Percentiles rank a stretch among this genome's conserved stretches.
Evolutionary conservation across 1,140 invertebrate species (phyloP).

Genomic region (Hyles euphorbiae): DNA sequence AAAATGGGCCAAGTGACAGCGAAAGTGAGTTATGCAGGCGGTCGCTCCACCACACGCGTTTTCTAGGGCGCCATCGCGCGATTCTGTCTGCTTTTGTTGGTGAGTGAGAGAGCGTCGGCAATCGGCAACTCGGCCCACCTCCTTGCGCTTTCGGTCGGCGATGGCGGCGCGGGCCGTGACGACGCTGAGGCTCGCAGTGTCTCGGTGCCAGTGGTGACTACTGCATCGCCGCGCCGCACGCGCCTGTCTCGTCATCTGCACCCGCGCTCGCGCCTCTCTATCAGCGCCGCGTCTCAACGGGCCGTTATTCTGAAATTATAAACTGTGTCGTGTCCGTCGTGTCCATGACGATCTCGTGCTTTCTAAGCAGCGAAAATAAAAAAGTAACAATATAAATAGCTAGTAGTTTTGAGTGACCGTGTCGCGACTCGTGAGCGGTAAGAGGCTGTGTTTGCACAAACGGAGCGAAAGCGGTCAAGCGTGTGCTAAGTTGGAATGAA

Average conservation of each 20-base stretch:
- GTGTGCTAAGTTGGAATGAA: conserved; percentile 37
- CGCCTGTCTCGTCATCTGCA: conserved; percentile 9
- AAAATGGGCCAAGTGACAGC: conserved; percentile 38
- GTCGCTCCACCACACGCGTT: conserved; percentile 22
- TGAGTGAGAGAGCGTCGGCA: conserved; percentile 18
- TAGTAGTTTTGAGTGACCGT: conserved; percentile 16
- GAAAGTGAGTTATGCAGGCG: conserved; percentile 48
- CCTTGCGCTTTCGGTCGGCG: conserved; percentile 6
- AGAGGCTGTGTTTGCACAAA: conserved; percentile 49
- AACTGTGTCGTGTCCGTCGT: neutral
- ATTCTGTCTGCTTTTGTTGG: conserved; percentile 24
- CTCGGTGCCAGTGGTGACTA: conserved; percentile 27
- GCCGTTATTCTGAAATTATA: conserved; percentile 2
- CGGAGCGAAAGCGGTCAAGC: conserved; percentile 62
- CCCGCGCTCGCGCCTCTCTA: conserved; percentile 4
- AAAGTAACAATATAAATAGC: conserved; percentile 1
- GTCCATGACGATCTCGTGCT: neutral
- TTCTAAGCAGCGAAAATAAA: conserved; percentile 7
- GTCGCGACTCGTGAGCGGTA: conserved; percentile 18
- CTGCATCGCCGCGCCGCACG: conserved; percentile 44
- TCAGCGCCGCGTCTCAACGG: conserved; percentile 14
- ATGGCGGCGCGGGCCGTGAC: conserved; percentile 21
- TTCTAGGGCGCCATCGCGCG: conserved; percentile 45
- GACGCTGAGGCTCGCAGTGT: conserved; percentile 14
- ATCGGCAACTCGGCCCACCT: conserved; percentile 11